phyloP scores from a whole-genome alignment of 1,140 invertebrate genomes.

The Macrotrachela quadricornifera region DNA sequence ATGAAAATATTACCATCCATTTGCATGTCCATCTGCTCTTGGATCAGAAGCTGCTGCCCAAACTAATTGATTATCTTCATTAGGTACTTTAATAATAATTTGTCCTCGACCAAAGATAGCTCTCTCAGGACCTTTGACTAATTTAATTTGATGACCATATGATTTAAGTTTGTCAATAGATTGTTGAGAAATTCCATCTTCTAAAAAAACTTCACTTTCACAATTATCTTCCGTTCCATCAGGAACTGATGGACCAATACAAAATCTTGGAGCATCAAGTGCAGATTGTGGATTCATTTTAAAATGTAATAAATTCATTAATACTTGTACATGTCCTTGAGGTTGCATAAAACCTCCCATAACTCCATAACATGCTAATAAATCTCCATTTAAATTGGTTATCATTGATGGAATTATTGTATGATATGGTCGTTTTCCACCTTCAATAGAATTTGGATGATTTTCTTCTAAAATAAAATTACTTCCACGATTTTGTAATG shows the following conservation, averaged over 20 bases:
- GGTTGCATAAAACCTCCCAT: conserved; percentile 32
- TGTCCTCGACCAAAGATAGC: conserved; percentile 25
- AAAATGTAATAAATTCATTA: conserved; percentile 31
- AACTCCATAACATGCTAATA: conserved; percentile 21
- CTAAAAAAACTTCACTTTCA: conserved; percentile 12
- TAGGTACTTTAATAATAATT: conserved; percentile 3
- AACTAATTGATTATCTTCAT: too few species aligned
- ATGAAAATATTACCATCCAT: too few species aligned
- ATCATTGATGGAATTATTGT: conserved; percentile 31
- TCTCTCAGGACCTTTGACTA: conserved; percentile 12
- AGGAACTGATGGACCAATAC: conserved; percentile 15
- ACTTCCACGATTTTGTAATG: conserved; percentile 22
- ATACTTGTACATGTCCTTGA: conserved; percentile 29
- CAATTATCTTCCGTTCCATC: background rate
- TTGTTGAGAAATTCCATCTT: conserved; percentile 18
- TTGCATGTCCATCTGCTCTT: too few species aligned
- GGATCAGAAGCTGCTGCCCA: too few species aligned
- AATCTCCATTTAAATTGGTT: conserved; percentile 16
- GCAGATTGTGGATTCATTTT: conserved; percentile 29
- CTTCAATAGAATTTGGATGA: conserved; percentile 19
- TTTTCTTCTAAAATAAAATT: conserved; percentile 17
- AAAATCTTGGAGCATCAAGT: conserved; percentile 25
- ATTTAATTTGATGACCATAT: conserved; percentile 15
- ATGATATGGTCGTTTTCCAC: conserved; percentile 23
- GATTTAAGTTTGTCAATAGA: conserved; percentile 12